Base-by-base conservation (phyloP, 2,888 invertebrate species). In the Laspeyria flexula region DNA sequence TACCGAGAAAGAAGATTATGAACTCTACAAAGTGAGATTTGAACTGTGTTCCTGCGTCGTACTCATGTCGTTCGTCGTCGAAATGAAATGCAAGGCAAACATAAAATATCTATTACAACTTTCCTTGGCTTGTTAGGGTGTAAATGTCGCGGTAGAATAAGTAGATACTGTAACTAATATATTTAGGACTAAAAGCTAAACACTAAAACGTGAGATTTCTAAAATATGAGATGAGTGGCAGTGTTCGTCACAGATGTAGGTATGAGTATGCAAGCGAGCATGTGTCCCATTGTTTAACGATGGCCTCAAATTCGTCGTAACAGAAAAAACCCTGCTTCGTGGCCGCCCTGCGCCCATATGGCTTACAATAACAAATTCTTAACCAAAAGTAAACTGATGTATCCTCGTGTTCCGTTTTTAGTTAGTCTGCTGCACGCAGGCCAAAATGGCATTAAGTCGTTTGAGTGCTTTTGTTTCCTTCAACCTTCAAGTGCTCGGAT, bases 321-420 rank as follows among this genome's bases (percentile, higher is more conserved):
- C 79, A 77, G 75, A 85, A 87, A 85, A 86, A 85, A 79, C 57
- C 72, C 74, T 65, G 69, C 76, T 64, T 73, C 68, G 68, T 70
- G 51, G 68, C 81, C 83, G 81, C 78, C 76, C 85, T 81, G 86
- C 80, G 79, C 77, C 84, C 90, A 89, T 88, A 89, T 90, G 90
- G 88, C 85, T 88, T 81, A 87, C 81, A 88, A 89, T 83, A 90
- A 90, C 89, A 90, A 88, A 88, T 87, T 87, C 87, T 88, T 88
- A 87, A 88, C 88, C 88, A 81, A 88, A 89, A 87, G 88, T 88
- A 88, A 89, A 89, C 88, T 70, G 72, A 86, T 83, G 85, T 83
- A 86, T 84, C 81, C 81, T 79, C 73, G 75, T 73, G 81, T 79
- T 77, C 81, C 81, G 78, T 74, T 81, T 85, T 68, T 77, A 75